Evolutionary conservation across 1,140 invertebrate genomes (phyloP), one percentile per base, ranked within the genome.

Genomic region (Drosophila pectinifera): DNA sequence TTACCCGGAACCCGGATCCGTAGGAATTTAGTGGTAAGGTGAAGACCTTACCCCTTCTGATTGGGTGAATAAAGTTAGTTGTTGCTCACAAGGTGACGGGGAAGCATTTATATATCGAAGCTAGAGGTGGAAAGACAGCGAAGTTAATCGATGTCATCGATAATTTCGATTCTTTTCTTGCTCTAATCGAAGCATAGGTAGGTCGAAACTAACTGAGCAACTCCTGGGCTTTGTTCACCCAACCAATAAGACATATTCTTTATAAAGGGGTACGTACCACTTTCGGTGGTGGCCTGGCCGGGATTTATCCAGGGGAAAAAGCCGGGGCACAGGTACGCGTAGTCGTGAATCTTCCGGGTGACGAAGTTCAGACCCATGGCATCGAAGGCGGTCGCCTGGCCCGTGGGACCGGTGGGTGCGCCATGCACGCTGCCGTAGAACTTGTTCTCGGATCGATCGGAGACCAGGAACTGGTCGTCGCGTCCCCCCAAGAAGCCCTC

Each of bases 301-400:
- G 94, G 94, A 89, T 97, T 96, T 1, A 96, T 95, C 96, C 97
- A 97, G 1, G 97, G 97, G 88, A 98, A 96, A 70, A 97, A 94
- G 7, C 95, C 96, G 11, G 97, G 97, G 91, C 96, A 97, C 49
- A 97, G 92, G 89, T 97, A 97, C 31, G 96, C 95, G 64, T 95
- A 94, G 13, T 95, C 94, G 93, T 96, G 93, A 3, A 95, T 92
- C 62, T 93, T 93, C 3, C 95, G 93, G 11, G 94, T 93, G 13
- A 96, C 90, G 22, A 94, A 93, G 57, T 94, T 94, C 39, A 95
- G 90, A 13, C 94, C 94, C 54, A 94, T 93, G 16, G 93, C 93
- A 55, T 93, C 93, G 90, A 92, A 92, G 11, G 92, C 91, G 3
- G 91, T 92, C 3, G 91, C 91, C 58, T 90, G 90, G 2, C 91